Evolutionary conservation across 2,797 vertebrate genomes (phyloP).

Genomic region (Enteromius mattozi): DNA sequence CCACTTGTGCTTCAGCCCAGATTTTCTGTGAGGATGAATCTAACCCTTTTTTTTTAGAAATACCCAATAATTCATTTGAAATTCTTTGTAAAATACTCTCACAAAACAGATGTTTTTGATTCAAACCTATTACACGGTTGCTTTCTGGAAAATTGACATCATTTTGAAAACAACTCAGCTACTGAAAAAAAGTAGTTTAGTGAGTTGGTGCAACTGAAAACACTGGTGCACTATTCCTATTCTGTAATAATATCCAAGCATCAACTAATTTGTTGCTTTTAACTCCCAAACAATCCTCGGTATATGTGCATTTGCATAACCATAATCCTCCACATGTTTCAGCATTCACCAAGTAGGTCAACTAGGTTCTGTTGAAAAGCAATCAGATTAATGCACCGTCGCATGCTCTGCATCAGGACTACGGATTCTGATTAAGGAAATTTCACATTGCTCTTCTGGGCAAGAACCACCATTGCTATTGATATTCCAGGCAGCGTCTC

Average conservation of each 20-base stretch:
- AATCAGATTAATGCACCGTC: constrained; percentile 54
- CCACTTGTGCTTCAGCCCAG: not conserved
- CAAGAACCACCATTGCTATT: constrained; percentile 47
- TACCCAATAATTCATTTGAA: not conserved
- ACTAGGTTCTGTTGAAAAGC: constrained; percentile 40
- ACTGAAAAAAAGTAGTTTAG: not conserved
- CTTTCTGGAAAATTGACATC: not conserved
- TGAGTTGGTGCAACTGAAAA: not conserved
- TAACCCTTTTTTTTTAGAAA: not conserved
- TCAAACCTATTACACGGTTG: not conserved
- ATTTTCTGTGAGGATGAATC: not conserved
- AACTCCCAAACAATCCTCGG: not conserved
- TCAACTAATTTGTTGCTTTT: not conserved
- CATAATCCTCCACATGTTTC: constrained; percentile 29
- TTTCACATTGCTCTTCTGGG: constrained; percentile 39
- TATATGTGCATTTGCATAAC: not conserved
- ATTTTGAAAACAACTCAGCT: not conserved
- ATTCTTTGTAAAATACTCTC: not conserved
- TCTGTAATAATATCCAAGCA: not conserved
- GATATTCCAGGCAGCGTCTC: constrained; percentile 54
- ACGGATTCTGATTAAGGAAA: constrained; percentile 50
- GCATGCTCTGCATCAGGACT: not conserved
- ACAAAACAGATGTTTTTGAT: not conserved
- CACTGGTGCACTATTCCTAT: not conserved
- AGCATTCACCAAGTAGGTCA: constrained; percentile 31